Base-by-base conservation (phyloP, 2,113 vertebrate species). In the Elgaria multicarinata region DNA sequence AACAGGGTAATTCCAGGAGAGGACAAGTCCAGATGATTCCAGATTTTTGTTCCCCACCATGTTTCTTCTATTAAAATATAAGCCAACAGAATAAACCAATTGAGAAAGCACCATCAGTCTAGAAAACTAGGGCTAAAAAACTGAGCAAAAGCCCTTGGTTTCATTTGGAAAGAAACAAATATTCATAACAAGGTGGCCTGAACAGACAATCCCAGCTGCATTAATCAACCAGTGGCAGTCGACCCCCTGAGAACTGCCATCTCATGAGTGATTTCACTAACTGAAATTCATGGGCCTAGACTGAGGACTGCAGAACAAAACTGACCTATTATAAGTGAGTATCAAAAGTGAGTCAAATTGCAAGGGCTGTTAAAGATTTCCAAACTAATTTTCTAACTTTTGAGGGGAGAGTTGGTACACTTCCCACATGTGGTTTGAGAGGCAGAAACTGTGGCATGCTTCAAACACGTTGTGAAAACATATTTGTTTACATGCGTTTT, bases 161-260 rank as follows among this genome's bases (percentile, higher is more conserved):
- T 93, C 31, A 91, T 91, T 91, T 95, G 90, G 67, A 90, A 74
- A 87, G 88, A 67, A 84, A 92, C 82, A 94, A 95, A 92, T 81
- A 93, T 89, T 94, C 86, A 91, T 90, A 91, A 87, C 64, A 26
- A 39, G 33, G 39, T 88, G 71, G 82, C 50, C 74, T 69, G 83
- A 91, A 89, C 24, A 92, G 53, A 50, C 62, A 81, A 85, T 69
- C 2, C 74, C 89, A 92, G 90, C 87, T 92, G 72, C 78, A 80
- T 33, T 55, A 74, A 44, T 85, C 88, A 92, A 62, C 26, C 26
- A 53, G n/a, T 55, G 36, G 71, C 78, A 83, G n/a, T 53, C 69
- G 67, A 76, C 5, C 67, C 28, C 92, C 78, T 86, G 46, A 92
- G 55, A 93, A 72, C 14, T 86, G 36, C 62, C 72, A 44, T 75